Evolutionary conservation across 2,888 invertebrate genomes (phyloP), one percentile per base, ranked within the genome.

Genomic region (Nomada fucata): DNA sequence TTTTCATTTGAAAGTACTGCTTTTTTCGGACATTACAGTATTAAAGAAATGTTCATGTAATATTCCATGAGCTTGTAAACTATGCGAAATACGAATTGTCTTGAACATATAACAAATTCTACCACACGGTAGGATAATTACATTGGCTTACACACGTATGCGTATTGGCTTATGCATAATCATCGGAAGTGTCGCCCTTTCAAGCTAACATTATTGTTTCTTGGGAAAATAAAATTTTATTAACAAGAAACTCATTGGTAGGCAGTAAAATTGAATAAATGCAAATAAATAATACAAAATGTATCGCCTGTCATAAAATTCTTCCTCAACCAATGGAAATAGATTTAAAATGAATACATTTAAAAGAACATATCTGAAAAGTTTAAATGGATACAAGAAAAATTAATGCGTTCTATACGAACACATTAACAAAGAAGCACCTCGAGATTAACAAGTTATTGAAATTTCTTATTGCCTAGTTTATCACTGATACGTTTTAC

Each of bases 391-490:
- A 63, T 65, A 59, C 23, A 57, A 11, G 23, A 69, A 60, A 26
- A 65, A 53, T 74, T 20, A 11, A 63, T 53, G 59, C 36, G 47
- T 55, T 55, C 64, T 64, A 15, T 47, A 52, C 47, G 63, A 75
- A 77, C 42, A 57, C 53, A 26, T 42, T 13, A 68, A 23, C 60
- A 77, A 85, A 85, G 80, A 85, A 88, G 71, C 78, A 86, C 79
- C 73, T 60, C 67, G 59, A 76, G 52, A 20, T 23, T 23, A 20
- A 20, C 11, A 72, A 57, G 61, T 73, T 65, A n/a, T 68, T 65
- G 55, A 55, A 64, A 59, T 76, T 64, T 72, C 76, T 82, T 81
- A 81, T 79, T 81, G 79, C 73, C 80, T 81, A 79, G 53, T 74
- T 64, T 79, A 79, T 79, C 79, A 74, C 81, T 47, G 81, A 79